Conservation (phyloP, 2,113 vertebrate species). For the Phylloscopus trochilus region DNA sequence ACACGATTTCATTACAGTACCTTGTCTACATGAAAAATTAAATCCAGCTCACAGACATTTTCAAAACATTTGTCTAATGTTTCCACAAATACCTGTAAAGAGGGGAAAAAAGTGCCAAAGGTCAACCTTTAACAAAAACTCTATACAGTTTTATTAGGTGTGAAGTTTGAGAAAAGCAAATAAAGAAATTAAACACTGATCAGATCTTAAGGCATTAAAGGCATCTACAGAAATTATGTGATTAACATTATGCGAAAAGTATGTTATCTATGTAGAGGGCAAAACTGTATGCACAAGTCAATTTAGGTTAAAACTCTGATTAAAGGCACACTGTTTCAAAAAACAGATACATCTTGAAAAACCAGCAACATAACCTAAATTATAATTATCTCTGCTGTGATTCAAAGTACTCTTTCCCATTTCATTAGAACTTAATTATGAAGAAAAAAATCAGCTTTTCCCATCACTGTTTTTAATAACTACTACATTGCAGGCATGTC, state of each 20-base stretch:
- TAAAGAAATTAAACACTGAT: not conserved
- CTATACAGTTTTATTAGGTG: not conserved
- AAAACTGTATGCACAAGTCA: not conserved
- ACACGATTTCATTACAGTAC: slow-evolving; percentile 71
- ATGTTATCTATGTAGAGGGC: not conserved
- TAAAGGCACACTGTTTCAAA: not conserved
- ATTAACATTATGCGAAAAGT: not conserved
- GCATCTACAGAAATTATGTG: not conserved
- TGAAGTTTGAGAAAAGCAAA: not conserved
- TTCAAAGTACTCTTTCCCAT: not conserved
- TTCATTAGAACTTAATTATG: not conserved
- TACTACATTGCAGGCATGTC: not conserved
- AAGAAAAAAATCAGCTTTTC: not conserved
- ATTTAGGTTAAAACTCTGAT: not conserved
- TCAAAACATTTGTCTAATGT: slow-evolving; percentile 99
- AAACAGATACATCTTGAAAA: not conserved
- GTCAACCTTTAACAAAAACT: slow-evolving; percentile 41
- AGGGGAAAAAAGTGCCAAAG: not conserved
- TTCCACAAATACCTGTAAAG: slow-evolving; percentile 94
- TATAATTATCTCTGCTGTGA: not conserved
- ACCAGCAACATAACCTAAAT: not conserved
- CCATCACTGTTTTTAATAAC: not conserved
- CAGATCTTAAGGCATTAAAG: not conserved
- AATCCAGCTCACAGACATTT: slow-evolving; percentile 98
- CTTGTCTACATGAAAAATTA: slow-evolving; percentile 99